These are phyloP conservation scores for Oligia latruncula DNA, from an alignment of 2,888 invertebrate species.

Conservation along the genomic window DNA sequence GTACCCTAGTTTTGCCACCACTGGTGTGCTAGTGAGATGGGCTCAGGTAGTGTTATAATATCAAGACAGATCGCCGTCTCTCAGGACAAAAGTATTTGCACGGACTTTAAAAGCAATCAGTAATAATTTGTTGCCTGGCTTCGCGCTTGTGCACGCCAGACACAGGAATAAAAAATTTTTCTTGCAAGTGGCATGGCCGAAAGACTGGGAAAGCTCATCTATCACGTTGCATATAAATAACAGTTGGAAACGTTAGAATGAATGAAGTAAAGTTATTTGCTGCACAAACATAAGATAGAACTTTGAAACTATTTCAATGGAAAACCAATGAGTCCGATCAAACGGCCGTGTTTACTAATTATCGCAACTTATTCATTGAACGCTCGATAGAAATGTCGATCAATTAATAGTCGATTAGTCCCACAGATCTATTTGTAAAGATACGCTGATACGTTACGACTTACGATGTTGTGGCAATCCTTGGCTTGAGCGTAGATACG, in stretches of 20 bases:
- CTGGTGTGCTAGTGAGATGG: no score
- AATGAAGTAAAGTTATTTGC: background rate
- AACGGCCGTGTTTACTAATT: slow-evolving; percentile 15
- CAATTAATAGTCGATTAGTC: slow-evolving; percentile 49
- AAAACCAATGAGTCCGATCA: slow-evolving; percentile 13
- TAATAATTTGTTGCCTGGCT: background rate
- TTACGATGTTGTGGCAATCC: slow-evolving; percentile 42
- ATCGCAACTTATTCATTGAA: slow-evolving; percentile 36
- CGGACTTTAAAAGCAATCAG: background rate
- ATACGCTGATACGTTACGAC: slow-evolving; percentile 27
- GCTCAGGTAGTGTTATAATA: no score
- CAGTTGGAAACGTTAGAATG: background rate
- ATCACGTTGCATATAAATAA: background rate
- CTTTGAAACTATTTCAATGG: slow-evolving; percentile 2
- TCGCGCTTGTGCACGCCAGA: background rate
- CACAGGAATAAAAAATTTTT: background rate
- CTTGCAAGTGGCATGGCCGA: background rate
- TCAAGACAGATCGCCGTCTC: background rate
- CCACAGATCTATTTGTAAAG: slow-evolving; percentile 47
- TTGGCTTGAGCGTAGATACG: slow-evolving; percentile 38
- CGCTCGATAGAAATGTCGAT: slow-evolving; percentile 44
- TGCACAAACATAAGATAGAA: background rate
- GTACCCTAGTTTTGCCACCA: background rate
- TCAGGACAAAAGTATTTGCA: background rate
- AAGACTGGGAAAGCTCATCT: background rate